Base-by-base conservation (phyloP, 2,888 invertebrate genomes). In the Erebia ligea region DNA sequence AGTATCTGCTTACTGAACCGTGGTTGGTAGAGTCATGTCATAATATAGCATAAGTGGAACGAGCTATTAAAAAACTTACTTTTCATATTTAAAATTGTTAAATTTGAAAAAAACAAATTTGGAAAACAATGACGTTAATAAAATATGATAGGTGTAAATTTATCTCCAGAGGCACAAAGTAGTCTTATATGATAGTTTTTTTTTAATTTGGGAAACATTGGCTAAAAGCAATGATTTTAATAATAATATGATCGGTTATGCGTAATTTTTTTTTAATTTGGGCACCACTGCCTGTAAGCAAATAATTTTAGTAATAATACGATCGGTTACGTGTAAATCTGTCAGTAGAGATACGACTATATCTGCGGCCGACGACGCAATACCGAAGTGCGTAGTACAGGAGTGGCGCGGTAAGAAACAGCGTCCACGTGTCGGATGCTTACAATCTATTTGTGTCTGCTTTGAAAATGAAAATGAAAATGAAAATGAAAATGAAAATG, bases 381-480 rank as follows among this genome's bases (percentile, higher is more conserved):
- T 72, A 68, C 59, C 72, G 40, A 72, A 73, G 67, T 78, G 78
- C 78, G 78, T 74, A 76, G 73, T 73, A 50, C 9, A 72, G 34
- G 5, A 67, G 72, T 68, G 64, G 64, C 69, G 65, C 42, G 57
- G 1, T 5, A 40, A 19, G 69, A 61, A 9, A 19, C 61, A 21
- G 21, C 17, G 40, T n/a, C 17, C 77, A 77, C 77, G 77, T 74
- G 75, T 69, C 71, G 65, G 64, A 56, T 69, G 74, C 77, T 78
- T 82, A 81, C 81, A 82, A 77, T 82, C 82, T 83, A 83, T 83
- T 83, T 83, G 76, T 78, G 81, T 77, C 68, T 68, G 52, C 40
- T 67, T 71, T 72, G n/a, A n/a, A n/a, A n/a, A n/a, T n/a, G n/a
- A n/a, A n/a, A n/a, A n/a, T n/a, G n/a, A n/a, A n/a, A n/a, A n/a